phyloP scores from a whole-genome alignment of 2,888 invertebrate genomes.

The Zygogramma bicolorata region DNA sequence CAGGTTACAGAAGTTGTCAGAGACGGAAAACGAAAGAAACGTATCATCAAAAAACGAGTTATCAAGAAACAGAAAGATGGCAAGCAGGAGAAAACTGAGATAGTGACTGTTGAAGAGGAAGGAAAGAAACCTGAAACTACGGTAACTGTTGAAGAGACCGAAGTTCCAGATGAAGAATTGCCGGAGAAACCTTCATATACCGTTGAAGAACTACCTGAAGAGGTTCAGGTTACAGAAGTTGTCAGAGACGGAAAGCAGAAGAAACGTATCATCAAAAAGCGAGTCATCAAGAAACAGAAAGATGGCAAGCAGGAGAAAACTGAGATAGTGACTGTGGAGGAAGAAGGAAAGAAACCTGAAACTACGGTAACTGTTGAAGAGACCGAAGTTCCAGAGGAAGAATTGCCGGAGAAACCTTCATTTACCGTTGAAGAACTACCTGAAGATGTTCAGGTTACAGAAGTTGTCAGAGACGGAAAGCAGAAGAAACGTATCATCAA shows the following conservation, averaged over 20 bases:
- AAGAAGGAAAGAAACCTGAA: slow-evolving; percentile 56
- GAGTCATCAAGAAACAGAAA: slow-evolving; percentile 64
- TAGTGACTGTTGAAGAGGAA: slow-evolving; percentile 62
- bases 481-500: slow-evolving; percentile 64
- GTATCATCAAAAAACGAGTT: slow-evolving; percentile 57
- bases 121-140: slow-evolving; percentile 57
- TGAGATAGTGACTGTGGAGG: slow-evolving; percentile 55
- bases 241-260: slow-evolving; percentile 53
- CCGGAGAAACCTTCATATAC: slow-evolving; percentile 52
- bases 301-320: slow-evolving; percentile 62
- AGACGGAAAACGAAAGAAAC: slow-evolving; percentile 50
- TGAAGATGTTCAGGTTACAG: slow-evolving; percentile 41
- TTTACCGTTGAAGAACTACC: slow-evolving; percentile 48
- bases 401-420: slow-evolving; percentile 47
- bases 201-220: slow-evolving; percentile 54
- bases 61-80: slow-evolving; percentile 54
- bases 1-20: slow-evolving; percentile 48
- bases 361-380: slow-evolving; percentile 52
- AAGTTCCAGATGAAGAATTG: slow-evolving; percentile 50
- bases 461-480: slow-evolving; percentile 45
- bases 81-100: slow-evolving; percentile 56
- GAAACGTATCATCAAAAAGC: slow-evolving; percentile 58
- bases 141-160: slow-evolving; percentile 55
- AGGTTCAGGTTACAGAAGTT: slow-evolving; percentile 44
- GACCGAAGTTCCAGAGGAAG: slow-evolving; percentile 56